Evolutionary conservation across 2,888 invertebrate species (phyloP), one percentile per base, ranked within the genome.

Genomic region (Tipula unca): DNA sequence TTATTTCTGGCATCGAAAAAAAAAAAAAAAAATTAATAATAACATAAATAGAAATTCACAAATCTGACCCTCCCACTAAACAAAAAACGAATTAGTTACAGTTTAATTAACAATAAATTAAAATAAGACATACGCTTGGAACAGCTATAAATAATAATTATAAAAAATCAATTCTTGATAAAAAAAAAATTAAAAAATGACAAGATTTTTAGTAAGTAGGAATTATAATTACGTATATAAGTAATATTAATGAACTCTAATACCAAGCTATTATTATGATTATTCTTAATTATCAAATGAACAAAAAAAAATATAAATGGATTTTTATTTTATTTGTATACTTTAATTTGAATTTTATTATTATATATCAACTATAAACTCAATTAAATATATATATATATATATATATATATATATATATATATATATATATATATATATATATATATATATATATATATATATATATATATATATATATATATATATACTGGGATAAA

Each of bases 171-270:
- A 83, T 84, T 84, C 85, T 84, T 82, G 54, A 69, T 17, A 35
- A 17, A 69, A 69, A 20, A 84, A 84, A n/a, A 48, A 39, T 6
- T 69, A 85, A 69, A 25, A 25, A 17, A 39, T 85, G 39, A 85
- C 83, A 29, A 86, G 86, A 20, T 86, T 85, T 86, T 87, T 88
- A 88, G 88, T 82, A 86, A 86, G 87, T 88, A 87, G 87, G 87
- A 86, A 87, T 86, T 87, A 88, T 87, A 87, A 87, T 87, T 87
- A 87, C 87, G 87, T 87, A 87, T 87, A 87, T 86, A 87, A 86
- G 86, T 87, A 87, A 87, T 87, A 88, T 87, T 88, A 87, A 88
- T 87, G 87, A 87, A 87, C 87, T 86, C 86, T 87, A 87, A 87
- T 87, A 87, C 87, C 86, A 87, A 86, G 86, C 87, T 87, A 87